These are phyloP conservation scores for Philopotamus ludificatus DNA, from an alignment of 1,140 invertebrate genomes.

Conservation along the genomic window DNA sequence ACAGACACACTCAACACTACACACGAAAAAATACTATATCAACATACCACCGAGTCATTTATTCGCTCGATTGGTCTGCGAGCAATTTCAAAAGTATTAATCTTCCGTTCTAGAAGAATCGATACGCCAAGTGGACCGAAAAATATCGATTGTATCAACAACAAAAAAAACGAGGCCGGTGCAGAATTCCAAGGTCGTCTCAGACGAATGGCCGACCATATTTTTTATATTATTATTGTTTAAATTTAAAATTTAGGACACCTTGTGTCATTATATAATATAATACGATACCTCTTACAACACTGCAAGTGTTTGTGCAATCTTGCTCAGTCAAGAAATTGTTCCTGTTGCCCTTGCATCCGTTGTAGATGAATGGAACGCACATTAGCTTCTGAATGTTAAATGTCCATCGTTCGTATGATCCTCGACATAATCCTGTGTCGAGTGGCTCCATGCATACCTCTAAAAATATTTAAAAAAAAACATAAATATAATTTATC, in stretches of 20 bases:
- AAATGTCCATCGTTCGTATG: slow-evolving; percentile 82
- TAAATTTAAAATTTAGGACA: background rate
- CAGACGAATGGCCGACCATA: too few species aligned
- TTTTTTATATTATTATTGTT: background rate
- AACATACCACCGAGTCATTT: too few species aligned
- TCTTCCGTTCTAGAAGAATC: too few species aligned
- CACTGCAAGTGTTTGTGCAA: slow-evolving; percentile 70
- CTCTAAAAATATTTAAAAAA: slow-evolving; percentile 55
- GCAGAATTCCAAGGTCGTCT: too few species aligned
- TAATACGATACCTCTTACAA: slow-evolving; percentile 54
- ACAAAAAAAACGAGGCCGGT: too few species aligned
- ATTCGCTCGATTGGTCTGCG: too few species aligned
- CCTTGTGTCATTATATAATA: background rate
- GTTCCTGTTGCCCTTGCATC: slow-evolving; percentile 87
- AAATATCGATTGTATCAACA: too few species aligned
- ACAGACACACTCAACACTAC: too few species aligned
- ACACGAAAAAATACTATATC: too few species aligned
- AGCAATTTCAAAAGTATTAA: too few species aligned
- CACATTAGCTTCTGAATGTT: slow-evolving; percentile 72
- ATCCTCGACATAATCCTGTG: slow-evolving; percentile 78
- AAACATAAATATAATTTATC: too few species aligned
- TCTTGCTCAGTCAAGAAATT: slow-evolving; percentile 80
- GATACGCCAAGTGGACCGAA: background rate
- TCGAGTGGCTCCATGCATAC: slow-evolving; percentile 74
- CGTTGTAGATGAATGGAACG: slow-evolving; percentile 80